These are phyloP conservation scores for Hippasteria phrygiana DNA, from an alignment of 53 echinoderm and acorn worm genomes.

Conservation along the genomic window DNA sequence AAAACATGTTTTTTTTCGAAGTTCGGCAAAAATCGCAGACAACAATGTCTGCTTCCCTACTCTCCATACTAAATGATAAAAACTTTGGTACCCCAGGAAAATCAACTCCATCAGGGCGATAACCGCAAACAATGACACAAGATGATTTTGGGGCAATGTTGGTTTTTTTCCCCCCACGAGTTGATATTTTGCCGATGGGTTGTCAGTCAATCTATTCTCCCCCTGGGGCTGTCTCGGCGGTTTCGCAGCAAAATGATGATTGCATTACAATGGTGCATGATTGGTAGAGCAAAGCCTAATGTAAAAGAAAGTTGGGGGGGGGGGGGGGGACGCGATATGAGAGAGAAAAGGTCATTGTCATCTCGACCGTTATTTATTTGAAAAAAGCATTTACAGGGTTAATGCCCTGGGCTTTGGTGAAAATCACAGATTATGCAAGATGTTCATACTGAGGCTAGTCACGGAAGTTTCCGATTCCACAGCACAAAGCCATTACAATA, in stretches of 20 bases:
- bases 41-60: background rate
- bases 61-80: too few species aligned
- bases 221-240: background rate
- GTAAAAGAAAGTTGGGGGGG: background rate
- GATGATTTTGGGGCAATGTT: background rate
- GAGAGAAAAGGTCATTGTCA: background rate
- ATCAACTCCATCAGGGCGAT: background rate
- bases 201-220: background rate
- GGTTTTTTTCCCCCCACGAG: background rate
- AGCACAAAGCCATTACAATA: too few species aligned
- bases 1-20: background rate
- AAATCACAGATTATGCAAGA: too few species aligned
- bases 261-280: slow-evolving; percentile 18
- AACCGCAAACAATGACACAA: background rate
- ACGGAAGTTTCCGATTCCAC: too few species aligned
- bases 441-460: too few species aligned
- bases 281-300: background rate
- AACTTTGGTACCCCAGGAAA: background rate
- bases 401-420: too few species aligned
- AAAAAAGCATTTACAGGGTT: too few species aligned
- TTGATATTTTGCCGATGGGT: slow-evolving; percentile 5
- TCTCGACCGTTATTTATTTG: too few species aligned
- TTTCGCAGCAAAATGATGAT: slow-evolving; percentile 36
- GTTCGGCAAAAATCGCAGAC: background rate
- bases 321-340: background rate